phyloP scores from a whole-genome alignment of 2,113 vertebrate species.

The Antennarius striatus region DNA sequence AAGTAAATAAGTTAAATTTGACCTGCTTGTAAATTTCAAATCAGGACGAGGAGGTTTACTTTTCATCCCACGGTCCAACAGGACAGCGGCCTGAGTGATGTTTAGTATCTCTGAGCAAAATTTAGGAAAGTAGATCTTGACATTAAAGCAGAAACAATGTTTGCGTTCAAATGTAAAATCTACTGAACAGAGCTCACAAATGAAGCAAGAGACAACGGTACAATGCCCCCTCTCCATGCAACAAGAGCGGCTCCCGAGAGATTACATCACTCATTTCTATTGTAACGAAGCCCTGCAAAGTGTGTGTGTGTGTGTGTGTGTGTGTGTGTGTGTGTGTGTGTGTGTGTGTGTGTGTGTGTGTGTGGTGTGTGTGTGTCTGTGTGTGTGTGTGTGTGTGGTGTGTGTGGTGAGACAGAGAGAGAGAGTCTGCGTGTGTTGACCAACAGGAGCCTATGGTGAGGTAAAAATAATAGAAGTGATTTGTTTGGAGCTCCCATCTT shows the following conservation, averaged over 20 bases:
- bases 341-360: constrained; percentile 38
- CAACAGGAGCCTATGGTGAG: constrained; percentile 37
- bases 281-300: constrained; percentile 57
- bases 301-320: constrained; percentile 35
- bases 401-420: neutral
- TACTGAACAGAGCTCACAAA: constrained; percentile 29
- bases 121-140: constrained; percentile 18
- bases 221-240: constrained; percentile 38
- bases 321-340: constrained; percentile 15
- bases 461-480: constrained; percentile 49
- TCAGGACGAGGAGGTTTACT: too few species aligned
- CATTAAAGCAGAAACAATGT: constrained; percentile 7
- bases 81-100: too few species aligned
- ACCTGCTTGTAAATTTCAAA: too few species aligned
- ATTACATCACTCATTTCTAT: constrained; percentile 69
- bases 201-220: constrained; percentile 36
- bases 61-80: too few species aligned
- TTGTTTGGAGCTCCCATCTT: constrained; percentile 16
- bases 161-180: constrained; percentile 23
- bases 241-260: constrained; percentile 60
- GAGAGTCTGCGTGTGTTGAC: constrained; percentile 27
- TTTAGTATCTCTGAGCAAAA: constrained; percentile 23
- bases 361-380: constrained; percentile 40
- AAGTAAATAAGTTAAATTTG: too few species aligned
- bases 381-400: constrained; percentile 18